These are phyloP conservation scores for Acrobasis consociella DNA, from an alignment of 2,888 invertebrate genomes.

Conservation along the genomic window DNA sequence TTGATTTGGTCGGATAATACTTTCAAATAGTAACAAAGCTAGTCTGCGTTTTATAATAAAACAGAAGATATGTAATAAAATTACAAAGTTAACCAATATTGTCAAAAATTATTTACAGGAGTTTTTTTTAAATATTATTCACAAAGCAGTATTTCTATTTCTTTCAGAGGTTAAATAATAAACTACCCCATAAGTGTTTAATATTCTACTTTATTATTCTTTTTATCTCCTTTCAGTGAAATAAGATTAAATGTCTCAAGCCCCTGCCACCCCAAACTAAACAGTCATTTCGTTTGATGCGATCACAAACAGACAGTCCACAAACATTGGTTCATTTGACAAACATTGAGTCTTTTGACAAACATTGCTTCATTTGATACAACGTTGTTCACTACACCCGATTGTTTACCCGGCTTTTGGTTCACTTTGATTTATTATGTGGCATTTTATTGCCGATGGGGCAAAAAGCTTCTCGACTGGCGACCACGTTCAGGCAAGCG, in stretches of 20 bases:
- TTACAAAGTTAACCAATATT: too few relatives aligned
- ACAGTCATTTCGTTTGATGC: conserved; percentile 16
- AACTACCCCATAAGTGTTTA: neutral
- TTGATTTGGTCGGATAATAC: too few relatives aligned
- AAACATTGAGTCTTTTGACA: too few relatives aligned
- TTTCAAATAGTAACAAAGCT: too few relatives aligned
- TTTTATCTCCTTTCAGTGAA: conserved; percentile 10
- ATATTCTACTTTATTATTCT: neutral
- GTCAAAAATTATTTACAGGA: too few relatives aligned
- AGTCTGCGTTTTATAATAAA: too few relatives aligned
- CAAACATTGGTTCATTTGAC: conserved; percentile 21
- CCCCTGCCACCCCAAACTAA: neutral
- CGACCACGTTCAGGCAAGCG: too few relatives aligned
- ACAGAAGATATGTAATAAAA: too few relatives aligned
- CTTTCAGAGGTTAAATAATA: neutral
- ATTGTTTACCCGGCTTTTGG: conserved; percentile 4
- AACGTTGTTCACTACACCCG: conserved; percentile 8
- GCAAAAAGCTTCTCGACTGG: too few relatives aligned
- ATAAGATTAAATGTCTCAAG: conserved; percentile 2
- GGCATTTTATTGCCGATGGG: neutral
- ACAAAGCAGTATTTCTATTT: too few relatives aligned
- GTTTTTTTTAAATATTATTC: too few relatives aligned
- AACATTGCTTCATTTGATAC: conserved; percentile 23
- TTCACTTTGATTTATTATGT: neutral
- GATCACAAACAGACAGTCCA: conserved; percentile 7